Conservation (phyloP, 2,113 vertebrate species). For the Oxyruncus cristatus region DNA sequence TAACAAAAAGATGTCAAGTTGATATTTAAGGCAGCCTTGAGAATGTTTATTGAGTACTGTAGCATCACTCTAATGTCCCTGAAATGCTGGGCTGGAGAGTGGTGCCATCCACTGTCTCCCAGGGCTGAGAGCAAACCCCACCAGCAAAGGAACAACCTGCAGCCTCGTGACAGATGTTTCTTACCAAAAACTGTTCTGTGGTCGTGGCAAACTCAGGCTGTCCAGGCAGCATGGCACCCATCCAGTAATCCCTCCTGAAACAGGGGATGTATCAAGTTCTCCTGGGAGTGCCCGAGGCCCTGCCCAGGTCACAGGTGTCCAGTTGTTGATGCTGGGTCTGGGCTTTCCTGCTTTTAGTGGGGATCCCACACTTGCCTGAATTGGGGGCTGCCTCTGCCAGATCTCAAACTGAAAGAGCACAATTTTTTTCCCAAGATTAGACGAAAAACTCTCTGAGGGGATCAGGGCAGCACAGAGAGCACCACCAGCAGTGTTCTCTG, state of each 20-base stretch:
- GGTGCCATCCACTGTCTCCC: accelerated
- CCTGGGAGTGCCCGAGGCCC: not conserved
- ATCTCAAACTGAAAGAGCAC: not conserved
- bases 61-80: not conserved
- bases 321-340: not conserved
- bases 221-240: not conserved
- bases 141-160: not conserved
- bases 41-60: not conserved
- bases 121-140: not conserved
- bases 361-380: not conserved
- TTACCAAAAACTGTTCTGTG: not conserved
- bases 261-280: accelerated
- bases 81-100: not conserved
- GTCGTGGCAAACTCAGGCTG: not conserved
- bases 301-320: not conserved
- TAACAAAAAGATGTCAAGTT: not conserved
- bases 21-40: not conserved
- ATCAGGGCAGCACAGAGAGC: not conserved
- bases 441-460: not conserved
- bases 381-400: not conserved
- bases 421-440: not conserved
- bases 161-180: not conserved
- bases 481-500: not conserved
- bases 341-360: not conserved
- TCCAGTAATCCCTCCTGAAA: not conserved